Evolutionary conservation across 37 sponge, comb jelly and placozoan species (phyloP).

Genomic region (Dysidea cf. avara): DNA sequence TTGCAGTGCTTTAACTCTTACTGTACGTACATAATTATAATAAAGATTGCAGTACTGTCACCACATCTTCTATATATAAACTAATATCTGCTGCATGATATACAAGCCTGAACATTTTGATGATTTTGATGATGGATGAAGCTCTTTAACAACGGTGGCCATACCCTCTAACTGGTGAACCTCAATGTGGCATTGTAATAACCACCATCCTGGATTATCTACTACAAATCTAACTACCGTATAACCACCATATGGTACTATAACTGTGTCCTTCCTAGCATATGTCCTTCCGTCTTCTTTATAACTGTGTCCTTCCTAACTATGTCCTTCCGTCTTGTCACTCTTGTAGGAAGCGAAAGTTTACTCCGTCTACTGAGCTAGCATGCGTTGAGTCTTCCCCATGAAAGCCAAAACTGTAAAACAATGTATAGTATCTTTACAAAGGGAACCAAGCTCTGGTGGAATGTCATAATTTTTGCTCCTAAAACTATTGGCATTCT

Average conservation of each 20-base stretch:
- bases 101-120: no score
- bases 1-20: no score
- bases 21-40: no score
- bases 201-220: conserved; percentile 93
- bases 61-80: no score
- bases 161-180: conserved; percentile 78
- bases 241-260: conserved; percentile 87
- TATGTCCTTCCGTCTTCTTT: neutral
- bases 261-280: conserved; percentile 76
- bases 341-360: neutral
- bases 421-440: conserved; percentile 22
- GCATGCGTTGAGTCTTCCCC: conserved; percentile 47
- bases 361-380: conserved; percentile 27
- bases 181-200: conserved; percentile 91
- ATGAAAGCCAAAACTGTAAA: conserved; percentile 82
- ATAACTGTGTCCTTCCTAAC: neutral
- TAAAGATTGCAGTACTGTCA: no score
- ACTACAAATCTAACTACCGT: conserved; percentile 70
- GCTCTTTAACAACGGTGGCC: conserved; percentile 64
- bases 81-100: no score
- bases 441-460: no score
- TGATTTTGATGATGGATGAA: no score
- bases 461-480: no score
- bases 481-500: conserved; percentile 31
- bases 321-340: no score